Evolutionary conservation across 2,113 vertebrate species (phyloP).

Genomic region (Chionis minor): DNA sequence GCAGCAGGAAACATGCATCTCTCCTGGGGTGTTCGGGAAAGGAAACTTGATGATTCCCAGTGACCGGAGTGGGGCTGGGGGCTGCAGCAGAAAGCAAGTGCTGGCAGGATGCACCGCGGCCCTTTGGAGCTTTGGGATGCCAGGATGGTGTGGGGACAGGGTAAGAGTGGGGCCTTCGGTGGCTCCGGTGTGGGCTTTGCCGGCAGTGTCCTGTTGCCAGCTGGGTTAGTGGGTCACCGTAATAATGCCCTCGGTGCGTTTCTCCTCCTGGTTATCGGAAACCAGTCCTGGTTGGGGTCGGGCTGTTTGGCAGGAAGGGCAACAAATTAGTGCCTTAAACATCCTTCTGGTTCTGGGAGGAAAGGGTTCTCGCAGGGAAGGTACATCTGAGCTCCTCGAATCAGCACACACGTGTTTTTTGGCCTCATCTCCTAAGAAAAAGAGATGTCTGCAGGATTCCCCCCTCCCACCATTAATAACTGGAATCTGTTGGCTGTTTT

Average conservation of each 20-base stretch:
- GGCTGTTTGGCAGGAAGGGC: background rate
- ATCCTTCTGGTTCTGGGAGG: background rate
- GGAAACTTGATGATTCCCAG: background rate
- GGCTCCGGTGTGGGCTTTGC: accelerated
- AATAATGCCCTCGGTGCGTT: accelerated
- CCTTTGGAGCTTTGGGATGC: accelerated
- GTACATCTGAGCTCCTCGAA: background rate
- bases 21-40: background rate
- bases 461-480: background rate
- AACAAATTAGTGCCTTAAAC: accelerated
- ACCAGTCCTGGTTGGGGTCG: accelerated
- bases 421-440: background rate
- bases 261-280: background rate
- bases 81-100: accelerated
- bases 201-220: accelerated
- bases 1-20: background rate
- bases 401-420: accelerated
- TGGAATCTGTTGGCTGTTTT: background rate
- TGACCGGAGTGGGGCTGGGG: accelerated
- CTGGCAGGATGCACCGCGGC: background rate
- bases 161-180: accelerated
- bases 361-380: background rate
- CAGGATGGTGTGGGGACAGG: background rate
- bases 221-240: background rate
- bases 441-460: background rate